Evolutionary conservation across 2,888 invertebrate genomes (phyloP).

Genomic region (Phalera bucephala): DNA sequence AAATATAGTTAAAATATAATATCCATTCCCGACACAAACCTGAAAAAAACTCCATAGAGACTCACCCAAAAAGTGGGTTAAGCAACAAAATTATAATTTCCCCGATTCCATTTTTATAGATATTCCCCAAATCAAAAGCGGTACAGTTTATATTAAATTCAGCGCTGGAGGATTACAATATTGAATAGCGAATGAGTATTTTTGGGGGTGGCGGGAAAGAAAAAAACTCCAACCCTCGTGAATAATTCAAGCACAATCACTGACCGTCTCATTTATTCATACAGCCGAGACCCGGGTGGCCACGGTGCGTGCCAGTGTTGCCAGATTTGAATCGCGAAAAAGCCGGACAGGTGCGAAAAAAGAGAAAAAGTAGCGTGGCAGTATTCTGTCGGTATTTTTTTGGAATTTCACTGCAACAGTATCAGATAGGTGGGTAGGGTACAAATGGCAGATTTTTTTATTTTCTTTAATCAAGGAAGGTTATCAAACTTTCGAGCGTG

Average conservation of each 20-base stretch:
- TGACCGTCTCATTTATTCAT: constrained; percentile 75
- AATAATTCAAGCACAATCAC: constrained; percentile 78
- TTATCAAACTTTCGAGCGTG: no score
- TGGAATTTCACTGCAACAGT: no score
- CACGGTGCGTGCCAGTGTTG: constrained; percentile 18
- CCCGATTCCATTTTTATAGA: constrained; percentile 13
- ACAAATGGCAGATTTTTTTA: no score
- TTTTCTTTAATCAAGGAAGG: no score
- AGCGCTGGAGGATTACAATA: constrained; percentile 57
- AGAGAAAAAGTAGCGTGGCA: no score
- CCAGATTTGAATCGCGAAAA: not conserved
- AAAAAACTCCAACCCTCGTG: constrained; percentile 45
- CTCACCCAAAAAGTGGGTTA: constrained; percentile 13
- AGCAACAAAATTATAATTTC: constrained; percentile 11
- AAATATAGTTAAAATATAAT: no score
- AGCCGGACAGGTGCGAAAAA: no score
- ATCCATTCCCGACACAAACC: no score
- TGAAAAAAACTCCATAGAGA: not conserved
- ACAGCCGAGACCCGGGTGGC: constrained; percentile 36
- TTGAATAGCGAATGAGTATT: constrained; percentile 54
- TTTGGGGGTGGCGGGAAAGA: constrained; percentile 26
- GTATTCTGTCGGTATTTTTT: no score
- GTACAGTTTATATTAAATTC: constrained; percentile 53
- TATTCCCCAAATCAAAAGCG: constrained; percentile 35
- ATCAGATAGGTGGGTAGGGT: no score